These are phyloP conservation scores for cattle (Bos taurus) DNA, from an alignment of 2,113 vertebrate genomes.

Conservation along the genomic window DNA sequence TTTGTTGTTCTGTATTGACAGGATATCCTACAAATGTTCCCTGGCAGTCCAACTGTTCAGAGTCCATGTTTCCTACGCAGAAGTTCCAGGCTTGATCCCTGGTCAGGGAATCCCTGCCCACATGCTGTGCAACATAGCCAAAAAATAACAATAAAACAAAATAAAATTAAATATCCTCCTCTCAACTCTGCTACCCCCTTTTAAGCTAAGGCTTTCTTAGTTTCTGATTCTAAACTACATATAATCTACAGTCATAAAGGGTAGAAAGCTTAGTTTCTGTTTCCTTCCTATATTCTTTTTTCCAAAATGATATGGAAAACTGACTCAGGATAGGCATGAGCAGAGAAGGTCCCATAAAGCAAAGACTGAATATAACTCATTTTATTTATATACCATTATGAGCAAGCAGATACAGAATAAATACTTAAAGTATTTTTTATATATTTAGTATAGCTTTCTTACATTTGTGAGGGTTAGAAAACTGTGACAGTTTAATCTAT, in stretches of 20 bases:
- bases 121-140: neutral
- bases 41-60: neutral
- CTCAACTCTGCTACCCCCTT: neutral
- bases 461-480: conserved; percentile 35
- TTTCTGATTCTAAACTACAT: conserved; percentile 3
- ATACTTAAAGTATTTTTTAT: neutral
- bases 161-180: neutral
- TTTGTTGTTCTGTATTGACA: neutral
- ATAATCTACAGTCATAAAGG: neutral
- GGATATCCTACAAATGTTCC: neutral
- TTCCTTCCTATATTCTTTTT: neutral
- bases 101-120: neutral
- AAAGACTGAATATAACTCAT: neutral
- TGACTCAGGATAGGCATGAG: neutral
- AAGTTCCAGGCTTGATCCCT: neutral
- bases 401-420: neutral
- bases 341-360: neutral
- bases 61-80: neutral
- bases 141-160: neutral
- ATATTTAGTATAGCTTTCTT: neutral
- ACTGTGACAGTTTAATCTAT: neutral
- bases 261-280: neutral
- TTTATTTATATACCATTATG: neutral
- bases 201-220: neutral
- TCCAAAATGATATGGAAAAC: neutral